Evolutionary conservation across 2,113 vertebrate genomes (phyloP).

Genomic region (Platanista minor): DNA sequence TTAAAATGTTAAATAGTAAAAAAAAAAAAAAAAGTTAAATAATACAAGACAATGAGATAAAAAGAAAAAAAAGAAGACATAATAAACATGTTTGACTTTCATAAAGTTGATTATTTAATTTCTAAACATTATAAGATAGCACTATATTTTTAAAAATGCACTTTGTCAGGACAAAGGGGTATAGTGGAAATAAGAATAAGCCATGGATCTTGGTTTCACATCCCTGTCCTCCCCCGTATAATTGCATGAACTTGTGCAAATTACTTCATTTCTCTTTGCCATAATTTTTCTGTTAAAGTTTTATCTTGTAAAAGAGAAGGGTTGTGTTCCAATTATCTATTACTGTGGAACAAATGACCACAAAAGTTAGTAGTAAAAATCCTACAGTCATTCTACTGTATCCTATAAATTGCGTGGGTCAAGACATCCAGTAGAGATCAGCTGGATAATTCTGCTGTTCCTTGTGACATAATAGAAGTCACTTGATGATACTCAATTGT

Average conservation of each 20-base stretch:
- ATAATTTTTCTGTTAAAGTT: neutral
- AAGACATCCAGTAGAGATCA: neutral
- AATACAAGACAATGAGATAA: neutral
- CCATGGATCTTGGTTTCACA: neutral
- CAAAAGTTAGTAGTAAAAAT: neutral
- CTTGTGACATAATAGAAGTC: neutral
- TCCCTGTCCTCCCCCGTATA: too few relatives aligned
- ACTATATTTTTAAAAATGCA: neutral
- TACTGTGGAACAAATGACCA: neutral
- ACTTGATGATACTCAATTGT: neutral
- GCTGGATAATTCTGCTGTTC: neutral
- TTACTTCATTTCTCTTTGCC: neutral
- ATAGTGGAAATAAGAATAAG: neutral
- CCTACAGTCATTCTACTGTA: neutral
- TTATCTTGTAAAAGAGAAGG: neutral
- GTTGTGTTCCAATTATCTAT: neutral
- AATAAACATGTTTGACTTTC: neutral
- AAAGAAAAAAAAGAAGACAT: neutral
- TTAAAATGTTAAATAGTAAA: neutral
- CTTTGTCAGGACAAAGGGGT: neutral
- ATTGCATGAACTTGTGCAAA: neutral
- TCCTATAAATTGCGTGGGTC: neutral
- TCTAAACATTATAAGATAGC: neutral
- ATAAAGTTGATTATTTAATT: neutral
- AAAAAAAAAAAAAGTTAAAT: neutral